Evolutionary conservation across 2,888 invertebrate genomes (phyloP), one percentile per base, ranked within the genome.

Genomic region (Troglohyphantes excavatus): DNA sequence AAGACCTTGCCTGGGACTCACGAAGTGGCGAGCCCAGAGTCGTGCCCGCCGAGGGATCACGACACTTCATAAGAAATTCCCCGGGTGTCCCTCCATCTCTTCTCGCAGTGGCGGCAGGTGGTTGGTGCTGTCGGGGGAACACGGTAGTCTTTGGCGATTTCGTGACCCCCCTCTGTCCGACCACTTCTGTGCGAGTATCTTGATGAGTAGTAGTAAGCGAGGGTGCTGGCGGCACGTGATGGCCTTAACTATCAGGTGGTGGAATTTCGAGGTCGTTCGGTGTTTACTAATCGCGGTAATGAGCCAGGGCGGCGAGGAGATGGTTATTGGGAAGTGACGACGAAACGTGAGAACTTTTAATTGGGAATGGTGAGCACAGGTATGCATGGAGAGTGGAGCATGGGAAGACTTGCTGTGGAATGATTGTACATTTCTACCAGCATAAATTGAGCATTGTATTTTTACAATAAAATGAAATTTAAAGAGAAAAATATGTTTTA

Each of bases 61-160:
- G 39, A 39, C 39, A 23, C 63, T 39, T 33, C 68, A 82, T 82
- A 68, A 82, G 82, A 82, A 82, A 82, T 82, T 81, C 70, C 70
- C 59, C 19, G 27, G n/a, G 72, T 83, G 63, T 83, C 70, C 61
- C n/a, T 39, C 43, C 70, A 33, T 6, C n/a, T n/a, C n/a, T 23
- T 21, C 59, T 70, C 23, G 67, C 70, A 33, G 13, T 23, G 33
- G 70, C 53, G 75, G 84, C 84, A 84, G 84, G 84, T 84, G 84
- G 23, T 75, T 26, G 5, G n/a, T n/a, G n/a, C n/a, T n/a, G n/a
- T n/a, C n/a, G n/a, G n/a, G n/a, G 27, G 46, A 33, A 67, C 75
- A 84, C 83, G 73, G 83, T 83, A 84, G 84, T 75, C 67, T 53
- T 29, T 83, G 65, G 75, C 67, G 53, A 84, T 75, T 84, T 67